phyloP scores from a whole-genome alignment of 2,888 invertebrate genomes.

The Teleiodes luculella region DNA sequence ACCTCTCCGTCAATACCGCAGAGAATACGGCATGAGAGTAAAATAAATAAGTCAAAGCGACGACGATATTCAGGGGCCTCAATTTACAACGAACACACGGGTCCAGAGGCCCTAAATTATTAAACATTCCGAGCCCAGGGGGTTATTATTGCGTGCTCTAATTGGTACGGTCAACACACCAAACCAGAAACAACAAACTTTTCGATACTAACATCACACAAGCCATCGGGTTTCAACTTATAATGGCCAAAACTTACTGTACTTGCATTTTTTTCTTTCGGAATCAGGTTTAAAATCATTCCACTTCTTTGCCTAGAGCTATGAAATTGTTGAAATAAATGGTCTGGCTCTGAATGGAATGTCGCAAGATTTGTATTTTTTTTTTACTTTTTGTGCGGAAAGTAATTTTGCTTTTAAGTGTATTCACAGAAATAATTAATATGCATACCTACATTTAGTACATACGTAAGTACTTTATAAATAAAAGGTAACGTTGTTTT shows the following conservation, averaged over 20 bases:
- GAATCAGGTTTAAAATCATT: background rate
- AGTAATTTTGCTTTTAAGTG: too few species aligned
- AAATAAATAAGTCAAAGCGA: background rate
- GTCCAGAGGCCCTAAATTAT: background rate
- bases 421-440: too few species aligned
- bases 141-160: slow-evolving; percentile 1
- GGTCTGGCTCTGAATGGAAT: background rate
- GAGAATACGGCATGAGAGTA: background rate
- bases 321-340: background rate
- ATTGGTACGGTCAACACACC: background rate
- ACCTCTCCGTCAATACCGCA: background rate
- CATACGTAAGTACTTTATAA: too few species aligned
- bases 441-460: background rate
- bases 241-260: background rate
- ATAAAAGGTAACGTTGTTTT: too few species aligned
- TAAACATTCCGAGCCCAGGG: slow-evolving; percentile 1
- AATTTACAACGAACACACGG: background rate
- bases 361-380: background rate
- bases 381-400: too few species aligned
- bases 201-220: background rate
- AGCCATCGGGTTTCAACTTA: background rate
- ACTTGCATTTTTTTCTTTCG: background rate
- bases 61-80: background rate
- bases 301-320: background rate
- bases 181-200: too few species aligned